A percentile compares a stretch with the other conserved stretches of the same genome.
Conservation (phyloP, 2,888 invertebrate species). For the Tenthredo livida region DNA sequence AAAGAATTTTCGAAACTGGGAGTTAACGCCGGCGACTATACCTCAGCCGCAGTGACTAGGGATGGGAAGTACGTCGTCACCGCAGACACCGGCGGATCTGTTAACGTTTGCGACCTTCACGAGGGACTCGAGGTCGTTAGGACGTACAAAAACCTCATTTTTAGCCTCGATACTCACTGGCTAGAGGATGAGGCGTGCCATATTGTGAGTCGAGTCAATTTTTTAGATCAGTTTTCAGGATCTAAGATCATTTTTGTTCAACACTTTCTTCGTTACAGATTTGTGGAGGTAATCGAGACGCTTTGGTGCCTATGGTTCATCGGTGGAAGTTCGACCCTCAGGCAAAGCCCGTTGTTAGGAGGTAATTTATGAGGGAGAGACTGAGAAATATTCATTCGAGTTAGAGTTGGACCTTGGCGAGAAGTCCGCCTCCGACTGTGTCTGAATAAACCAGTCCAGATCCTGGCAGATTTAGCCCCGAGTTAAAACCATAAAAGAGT, state of each 20-base stretch:
- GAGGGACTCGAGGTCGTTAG: slow-evolving; percentile 64
- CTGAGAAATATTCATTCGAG: neutral
- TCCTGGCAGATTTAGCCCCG: neutral
- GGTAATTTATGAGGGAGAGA: slow-evolving; percentile 6
- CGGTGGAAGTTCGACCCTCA: slow-evolving; percentile 70
- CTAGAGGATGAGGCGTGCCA: slow-evolving; percentile 67
- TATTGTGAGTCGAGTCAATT: slow-evolving; percentile 61
- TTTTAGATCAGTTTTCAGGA: neutral
- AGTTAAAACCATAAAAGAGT: neutral
- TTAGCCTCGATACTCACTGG: slow-evolving; percentile 73
- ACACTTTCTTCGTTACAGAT: slow-evolving; percentile 63
- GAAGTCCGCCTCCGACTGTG: too few relatives aligned
- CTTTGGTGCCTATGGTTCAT: slow-evolving; percentile 68
- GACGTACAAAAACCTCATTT: slow-evolving; percentile 70
- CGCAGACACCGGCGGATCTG: slow-evolving; percentile 76
- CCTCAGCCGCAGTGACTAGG: slow-evolving; percentile 76
- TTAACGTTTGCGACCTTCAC: slow-evolving; percentile 76
- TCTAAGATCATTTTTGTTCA: neutral
- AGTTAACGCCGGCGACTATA: slow-evolving; percentile 66
- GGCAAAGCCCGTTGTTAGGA: slow-evolving; percentile 57
- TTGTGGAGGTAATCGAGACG: slow-evolving; percentile 71
- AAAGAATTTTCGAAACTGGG: slow-evolving; percentile 63
- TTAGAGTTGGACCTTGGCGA: too few relatives aligned
- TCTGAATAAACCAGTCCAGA: neutral
- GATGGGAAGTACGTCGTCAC: slow-evolving; percentile 77